A percentile compares a stretch with the other conserved stretches of the same genome.
Evolutionary conservation across 2,113 vertebrate species (phyloP).

Genomic region (Triplophysa siluroides): DNA sequence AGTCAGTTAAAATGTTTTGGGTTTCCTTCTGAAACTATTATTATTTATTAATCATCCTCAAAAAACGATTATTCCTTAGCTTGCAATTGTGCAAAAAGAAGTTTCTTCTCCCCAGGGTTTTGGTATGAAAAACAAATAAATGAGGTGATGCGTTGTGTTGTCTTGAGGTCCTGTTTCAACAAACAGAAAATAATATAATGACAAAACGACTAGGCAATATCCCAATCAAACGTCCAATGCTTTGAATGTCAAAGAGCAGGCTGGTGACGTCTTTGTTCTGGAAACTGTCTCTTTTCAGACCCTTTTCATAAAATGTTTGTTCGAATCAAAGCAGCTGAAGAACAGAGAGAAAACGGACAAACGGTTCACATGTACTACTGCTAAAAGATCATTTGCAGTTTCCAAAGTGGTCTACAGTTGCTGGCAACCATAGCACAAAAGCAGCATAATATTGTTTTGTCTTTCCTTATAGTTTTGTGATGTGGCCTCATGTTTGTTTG

Average conservation of each 20-base stretch:
- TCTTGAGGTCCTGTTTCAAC: slow-evolving; percentile 82
- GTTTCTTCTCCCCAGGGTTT: slow-evolving; percentile 84
- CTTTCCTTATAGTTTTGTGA: slow-evolving; percentile 37
- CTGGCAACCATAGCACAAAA: slow-evolving; percentile 69
- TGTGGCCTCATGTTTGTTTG: slow-evolving; percentile 45
- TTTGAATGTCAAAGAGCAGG: slow-evolving; percentile 76
- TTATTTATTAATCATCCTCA: slow-evolving; percentile 33
- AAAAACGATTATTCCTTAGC: slow-evolving; percentile 43
- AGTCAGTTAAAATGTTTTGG: background rate
- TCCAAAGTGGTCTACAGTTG: slow-evolving; percentile 73
- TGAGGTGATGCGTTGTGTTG: slow-evolving; percentile 86
- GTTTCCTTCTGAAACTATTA: slow-evolving; percentile 9
- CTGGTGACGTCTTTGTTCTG: slow-evolving; percentile 57
- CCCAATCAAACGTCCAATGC: slow-evolving; percentile 62
- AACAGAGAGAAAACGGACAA: slow-evolving; percentile 57
- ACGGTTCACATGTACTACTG: slow-evolving; percentile 60
- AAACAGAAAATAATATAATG: slow-evolving; percentile 81
- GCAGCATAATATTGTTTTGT: slow-evolving; percentile 66
- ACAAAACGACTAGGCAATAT: slow-evolving; percentile 69
- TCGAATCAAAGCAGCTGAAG: slow-evolving; percentile 72
- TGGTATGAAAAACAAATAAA: slow-evolving; percentile 73
- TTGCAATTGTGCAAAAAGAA: slow-evolving; percentile 71
- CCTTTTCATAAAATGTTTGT: slow-evolving; percentile 63
- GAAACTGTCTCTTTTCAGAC: slow-evolving; percentile 62
- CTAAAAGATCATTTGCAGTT: slow-evolving; percentile 60